Percentiles rank a stretch among this genome's conserved stretches.
These are phyloP conservation scores for Atractosteus spatula DNA, from an alignment of 2,113 vertebrate species.

Conservation along the genomic window DNA sequence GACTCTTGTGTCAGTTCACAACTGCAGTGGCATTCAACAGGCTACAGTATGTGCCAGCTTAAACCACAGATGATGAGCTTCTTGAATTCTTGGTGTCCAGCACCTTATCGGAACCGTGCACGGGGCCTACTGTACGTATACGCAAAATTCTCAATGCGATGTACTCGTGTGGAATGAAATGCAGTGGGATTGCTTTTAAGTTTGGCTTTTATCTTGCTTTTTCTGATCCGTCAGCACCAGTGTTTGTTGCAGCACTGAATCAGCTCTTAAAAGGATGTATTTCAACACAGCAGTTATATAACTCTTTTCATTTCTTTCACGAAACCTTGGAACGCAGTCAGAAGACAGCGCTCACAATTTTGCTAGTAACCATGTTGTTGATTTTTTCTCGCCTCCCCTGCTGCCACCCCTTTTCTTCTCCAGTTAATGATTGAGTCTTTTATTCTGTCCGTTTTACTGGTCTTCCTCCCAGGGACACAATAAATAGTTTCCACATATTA, in stretches of 20 bases:
- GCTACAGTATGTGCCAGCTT: constrained; percentile 19
- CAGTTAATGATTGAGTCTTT: constrained; percentile 65
- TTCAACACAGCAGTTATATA: constrained; percentile 51
- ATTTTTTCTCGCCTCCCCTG: constrained; percentile 24
- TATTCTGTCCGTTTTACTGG: constrained; percentile 55
- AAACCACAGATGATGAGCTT: constrained; percentile 35
- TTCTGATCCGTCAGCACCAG: constrained; percentile 25
- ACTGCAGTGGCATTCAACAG: constrained; percentile 27
- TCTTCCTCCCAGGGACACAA: constrained; percentile 55
- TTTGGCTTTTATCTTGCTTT: constrained; percentile 44
- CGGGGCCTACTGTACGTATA: neutral
- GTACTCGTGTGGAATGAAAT: constrained; percentile 22
- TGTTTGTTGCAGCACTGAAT: constrained; percentile 30
- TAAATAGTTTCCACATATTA: constrained; percentile 61
- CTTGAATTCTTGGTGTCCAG: constrained; percentile 41
- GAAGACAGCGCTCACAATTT: constrained; percentile 61
- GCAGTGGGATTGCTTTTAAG: constrained; percentile 29
- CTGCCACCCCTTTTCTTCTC: constrained; percentile 38
- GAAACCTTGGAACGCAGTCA: constrained; percentile 54
- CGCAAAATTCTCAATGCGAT: constrained; percentile 10
- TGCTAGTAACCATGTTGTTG: constrained; percentile 59
- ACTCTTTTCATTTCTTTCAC: constrained; percentile 54
- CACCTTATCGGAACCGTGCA: constrained; percentile 14
- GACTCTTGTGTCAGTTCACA: constrained; percentile 27
- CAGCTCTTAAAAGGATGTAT: constrained; percentile 33